Evolutionary conservation across 1,140 invertebrate genomes (phyloP), one percentile per base, ranked within the genome.

Genomic region (Chymomyza costata): DNA sequence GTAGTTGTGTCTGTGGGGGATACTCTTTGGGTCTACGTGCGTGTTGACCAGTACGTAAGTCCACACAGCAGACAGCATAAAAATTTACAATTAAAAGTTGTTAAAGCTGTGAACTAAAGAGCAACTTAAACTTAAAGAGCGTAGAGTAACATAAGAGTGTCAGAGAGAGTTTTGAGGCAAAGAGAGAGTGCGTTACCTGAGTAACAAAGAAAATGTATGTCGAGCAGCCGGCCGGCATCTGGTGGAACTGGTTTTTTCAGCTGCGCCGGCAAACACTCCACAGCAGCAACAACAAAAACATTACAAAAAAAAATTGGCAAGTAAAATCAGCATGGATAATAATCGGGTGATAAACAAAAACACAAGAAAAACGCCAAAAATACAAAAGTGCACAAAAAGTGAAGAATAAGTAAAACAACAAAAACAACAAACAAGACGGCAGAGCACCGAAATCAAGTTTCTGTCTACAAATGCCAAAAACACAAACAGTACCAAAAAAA

Each of bases 211-310:
- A 65, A 78, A 73, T 61, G 52, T 61, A 39, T 60, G 53, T 30
- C 52, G 52, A n/a, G n/a, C 18, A 31, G 73, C 73, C 73, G 73
- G 73, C 73, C 73, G 73, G 73, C 73, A 80, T 78, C 71, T 78
- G 71, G 73, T 73, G 64, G 64, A 80, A 80, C 73, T 80, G 73
- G 73, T 80, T 76, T 78, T 53, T 41, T 32, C 16, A 40, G 21
- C 44, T 30, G 39, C 55, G 40, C 30, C 35, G 45, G 15, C 57
- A 40, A 25, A 51, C 57, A 71, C 66, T 78, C 70, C 49, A 66
- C 71, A 39, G 62, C 68, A 58, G 74, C 40, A 41, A 41, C 28
- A 35, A 16, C 28, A 52, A 11, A 25, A 32, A 6, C 6, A 53
- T 28, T 14, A 62, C 44, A 51, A 50, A 52, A 40, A 31, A 52